Conservation (phyloP, 1,140 invertebrate genomes). For the Calosoma granatense region DNA sequence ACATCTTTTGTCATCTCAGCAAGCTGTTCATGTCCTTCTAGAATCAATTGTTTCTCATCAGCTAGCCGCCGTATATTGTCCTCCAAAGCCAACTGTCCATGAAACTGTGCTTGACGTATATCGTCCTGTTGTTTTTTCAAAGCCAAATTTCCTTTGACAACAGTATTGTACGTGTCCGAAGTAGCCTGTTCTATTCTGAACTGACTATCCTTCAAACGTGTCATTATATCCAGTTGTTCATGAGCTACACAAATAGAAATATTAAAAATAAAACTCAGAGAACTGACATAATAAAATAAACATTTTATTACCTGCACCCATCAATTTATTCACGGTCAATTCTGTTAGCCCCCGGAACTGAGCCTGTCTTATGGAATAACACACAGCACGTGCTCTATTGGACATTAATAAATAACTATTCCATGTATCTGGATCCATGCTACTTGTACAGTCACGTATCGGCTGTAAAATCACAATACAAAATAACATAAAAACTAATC, state of each 20-base stretch:
- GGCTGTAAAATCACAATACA: constrained; percentile 30
- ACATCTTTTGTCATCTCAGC: constrained; percentile 44
- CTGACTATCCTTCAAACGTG: constrained; percentile 41
- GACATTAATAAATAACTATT: constrained; percentile 61
- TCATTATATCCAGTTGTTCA: constrained; percentile 29
- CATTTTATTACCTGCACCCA: constrained; percentile 33
- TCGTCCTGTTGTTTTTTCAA: constrained; percentile 44
- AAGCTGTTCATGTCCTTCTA: constrained; percentile 45
- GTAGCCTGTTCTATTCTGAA: constrained; percentile 41
- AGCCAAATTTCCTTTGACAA: constrained; percentile 41
- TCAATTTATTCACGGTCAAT: constrained; percentile 54
- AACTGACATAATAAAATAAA: constrained; percentile 4
- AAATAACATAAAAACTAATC: constrained; percentile 12
- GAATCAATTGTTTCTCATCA: constrained; percentile 50
- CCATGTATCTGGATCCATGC: constrained; percentile 60
- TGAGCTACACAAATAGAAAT: constrained; percentile 13
- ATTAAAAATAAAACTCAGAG: not conserved
- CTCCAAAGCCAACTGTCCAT: constrained; percentile 40
- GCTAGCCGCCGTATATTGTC: constrained; percentile 45
- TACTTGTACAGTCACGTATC: constrained; percentile 49
- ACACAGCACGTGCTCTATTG: constrained; percentile 57
- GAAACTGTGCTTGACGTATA: constrained; percentile 40
- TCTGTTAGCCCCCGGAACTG: constrained; percentile 58
- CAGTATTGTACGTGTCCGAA: constrained; percentile 37
- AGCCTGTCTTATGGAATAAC: constrained; percentile 50